Evolutionary conservation across 2,797 vertebrate genomes (phyloP).

Genomic region (Zalophus californianus): DNA sequence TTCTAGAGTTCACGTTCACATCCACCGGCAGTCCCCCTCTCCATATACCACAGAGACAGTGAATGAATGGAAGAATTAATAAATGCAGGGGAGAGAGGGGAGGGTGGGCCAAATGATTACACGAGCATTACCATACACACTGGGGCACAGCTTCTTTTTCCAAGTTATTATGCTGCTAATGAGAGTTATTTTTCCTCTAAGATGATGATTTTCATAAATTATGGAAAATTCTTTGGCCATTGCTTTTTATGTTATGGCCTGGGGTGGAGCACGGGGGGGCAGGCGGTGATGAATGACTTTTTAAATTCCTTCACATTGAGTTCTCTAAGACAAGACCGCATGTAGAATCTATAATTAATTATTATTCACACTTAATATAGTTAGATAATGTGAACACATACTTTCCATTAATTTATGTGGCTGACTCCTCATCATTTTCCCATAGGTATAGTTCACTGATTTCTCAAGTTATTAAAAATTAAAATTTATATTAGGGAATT

Average conservation of each 20-base stretch:
- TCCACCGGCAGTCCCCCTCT: no score
- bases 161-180: constrained; percentile 48
- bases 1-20: not conserved
- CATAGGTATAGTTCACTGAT: constrained; percentile 81
- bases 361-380: constrained; percentile 84
- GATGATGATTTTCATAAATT: constrained; percentile 76
- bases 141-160: not conserved
- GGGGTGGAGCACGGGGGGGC: constrained; percentile 44
- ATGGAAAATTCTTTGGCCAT: constrained; percentile 75
- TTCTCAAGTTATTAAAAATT: constrained; percentile 85
- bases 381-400: constrained; percentile 83
- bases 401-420: constrained; percentile 82
- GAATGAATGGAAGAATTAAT: not conserved
- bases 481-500: constrained; percentile 80
- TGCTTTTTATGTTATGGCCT: constrained; percentile 76
- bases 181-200: constrained; percentile 60
- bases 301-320: constrained; percentile 71
- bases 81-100: not conserved
- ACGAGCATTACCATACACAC: not conserved
- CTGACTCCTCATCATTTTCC: constrained; percentile 79
- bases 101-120: not conserved
- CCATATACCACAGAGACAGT: not conserved
- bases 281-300: constrained; percentile 68
- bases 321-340: constrained; percentile 59
- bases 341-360: constrained; percentile 82